Evolutionary conservation across 2,888 invertebrate species (phyloP).

Genomic region (Temnothorax unifasciatus): DNA sequence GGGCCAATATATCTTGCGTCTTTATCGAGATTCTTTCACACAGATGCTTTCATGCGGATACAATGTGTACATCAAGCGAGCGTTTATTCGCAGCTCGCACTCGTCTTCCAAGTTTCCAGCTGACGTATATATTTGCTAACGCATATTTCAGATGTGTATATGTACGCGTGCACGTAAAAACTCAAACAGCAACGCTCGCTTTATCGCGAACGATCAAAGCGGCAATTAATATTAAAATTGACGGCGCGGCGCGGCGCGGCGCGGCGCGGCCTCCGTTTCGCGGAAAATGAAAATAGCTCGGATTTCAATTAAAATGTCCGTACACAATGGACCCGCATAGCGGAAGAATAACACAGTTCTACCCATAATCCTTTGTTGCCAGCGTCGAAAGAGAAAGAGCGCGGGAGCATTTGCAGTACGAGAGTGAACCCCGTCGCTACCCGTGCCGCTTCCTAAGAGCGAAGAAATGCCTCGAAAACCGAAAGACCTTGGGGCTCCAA

Average conservation of each 20-base stretch:
- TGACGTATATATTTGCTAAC: neutral
- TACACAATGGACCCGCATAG: constrained; percentile 42
- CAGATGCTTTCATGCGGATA: neutral
- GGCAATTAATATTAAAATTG: constrained; percentile 50
- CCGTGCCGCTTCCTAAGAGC: constrained; percentile 30
- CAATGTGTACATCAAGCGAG: neutral
- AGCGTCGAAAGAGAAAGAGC: constrained; percentile 40
- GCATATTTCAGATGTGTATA: constrained; percentile 5
- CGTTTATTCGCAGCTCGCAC: neutral
- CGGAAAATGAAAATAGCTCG: constrained; percentile 51
- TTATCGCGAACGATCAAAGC: constrained; percentile 47
- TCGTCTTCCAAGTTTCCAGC: neutral
- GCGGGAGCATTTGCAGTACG: constrained; percentile 19
- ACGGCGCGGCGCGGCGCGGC: too few relatives aligned
- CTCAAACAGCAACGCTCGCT: constrained; percentile 31
- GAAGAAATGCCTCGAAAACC: constrained; percentile 48
- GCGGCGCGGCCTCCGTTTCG: constrained; percentile 26
- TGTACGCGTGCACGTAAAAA: neutral
- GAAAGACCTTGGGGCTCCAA: constrained; percentile 41
- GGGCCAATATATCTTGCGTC: neutral
- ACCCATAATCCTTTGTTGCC: constrained; percentile 48
- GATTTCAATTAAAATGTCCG: constrained; percentile 53
- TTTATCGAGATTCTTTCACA: neutral
- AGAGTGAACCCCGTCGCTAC: neutral
- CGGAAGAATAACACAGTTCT: constrained; percentile 51